Conservation (phyloP, 2,888 invertebrate species). For the Calameuta idolon region DNA sequence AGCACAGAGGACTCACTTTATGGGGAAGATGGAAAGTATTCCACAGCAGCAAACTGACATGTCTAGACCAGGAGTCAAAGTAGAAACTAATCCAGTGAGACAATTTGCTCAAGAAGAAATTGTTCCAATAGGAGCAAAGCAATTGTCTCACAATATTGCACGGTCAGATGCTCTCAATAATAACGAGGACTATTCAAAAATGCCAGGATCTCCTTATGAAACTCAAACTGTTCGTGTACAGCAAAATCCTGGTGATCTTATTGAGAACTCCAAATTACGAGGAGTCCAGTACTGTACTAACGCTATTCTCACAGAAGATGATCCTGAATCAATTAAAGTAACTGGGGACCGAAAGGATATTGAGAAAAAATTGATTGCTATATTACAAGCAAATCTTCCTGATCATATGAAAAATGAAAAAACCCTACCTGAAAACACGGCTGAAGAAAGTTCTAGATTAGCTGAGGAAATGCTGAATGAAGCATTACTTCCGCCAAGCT, state of each 20-base stretch:
- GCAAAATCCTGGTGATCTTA: background rate
- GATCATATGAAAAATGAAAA: background rate
- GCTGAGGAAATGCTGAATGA: slow-evolving; percentile 54
- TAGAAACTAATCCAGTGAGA: background rate
- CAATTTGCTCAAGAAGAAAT: slow-evolving; percentile 1
- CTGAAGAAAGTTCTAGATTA: slow-evolving; percentile 33
- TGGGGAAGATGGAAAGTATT: background rate
- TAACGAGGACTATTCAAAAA: background rate
- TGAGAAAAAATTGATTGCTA: background rate
- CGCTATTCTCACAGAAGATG: background rate
- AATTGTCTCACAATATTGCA: background rate
- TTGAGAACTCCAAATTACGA: background rate
- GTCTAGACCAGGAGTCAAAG: background rate
- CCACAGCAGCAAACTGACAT: background rate
- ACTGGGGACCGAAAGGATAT: background rate
- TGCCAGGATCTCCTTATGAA: background rate
- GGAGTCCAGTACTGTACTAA: background rate
- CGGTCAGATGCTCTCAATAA: background rate
- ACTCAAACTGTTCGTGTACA: background rate
- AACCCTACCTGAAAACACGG: background rate
- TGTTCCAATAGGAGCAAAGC: background rate
- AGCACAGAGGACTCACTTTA: background rate
- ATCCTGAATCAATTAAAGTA: background rate
- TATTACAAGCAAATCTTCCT: background rate
- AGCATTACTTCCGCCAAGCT: slow-evolving; percentile 54